Percentiles rank a stretch among this genome's conserved stretches.
These are phyloP conservation scores for Pantherophis vulpinus DNA, from an alignment of 2,797 vertebrate species.

Conservation along the genomic window DNA sequence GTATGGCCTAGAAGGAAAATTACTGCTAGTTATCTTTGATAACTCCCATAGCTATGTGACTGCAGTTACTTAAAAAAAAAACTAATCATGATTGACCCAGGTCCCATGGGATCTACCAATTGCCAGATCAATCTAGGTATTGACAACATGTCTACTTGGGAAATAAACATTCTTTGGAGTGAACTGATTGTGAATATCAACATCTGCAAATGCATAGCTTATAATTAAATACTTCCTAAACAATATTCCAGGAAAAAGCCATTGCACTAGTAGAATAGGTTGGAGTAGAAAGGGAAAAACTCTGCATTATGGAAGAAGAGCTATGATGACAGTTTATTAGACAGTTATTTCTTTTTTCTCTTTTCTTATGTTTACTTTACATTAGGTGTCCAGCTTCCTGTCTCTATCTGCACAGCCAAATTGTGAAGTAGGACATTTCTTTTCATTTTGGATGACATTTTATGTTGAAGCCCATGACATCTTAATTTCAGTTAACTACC, in stretches of 20 bases:
- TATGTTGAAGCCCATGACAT: constrained; percentile 61
- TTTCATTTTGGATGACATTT: constrained; percentile 60
- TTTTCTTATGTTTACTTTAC: constrained; percentile 24
- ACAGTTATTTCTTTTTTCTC: not conserved
- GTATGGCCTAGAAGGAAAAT: not conserved
- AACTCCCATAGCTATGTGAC: not conserved
- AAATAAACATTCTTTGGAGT: not conserved
- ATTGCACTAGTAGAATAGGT: constrained; percentile 6
- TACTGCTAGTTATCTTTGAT: not conserved
- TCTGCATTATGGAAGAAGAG: not conserved
- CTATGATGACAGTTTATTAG: not conserved
- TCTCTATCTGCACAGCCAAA: constrained; percentile 29
- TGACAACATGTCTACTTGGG: not conserved
- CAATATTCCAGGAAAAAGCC: not conserved
- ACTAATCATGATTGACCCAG: not conserved
- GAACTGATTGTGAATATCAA: not conserved
- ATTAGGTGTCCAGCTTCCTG: not conserved
- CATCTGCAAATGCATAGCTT: not conserved
- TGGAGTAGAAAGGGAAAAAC: not conserved
- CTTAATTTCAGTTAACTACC: constrained; percentile 67
- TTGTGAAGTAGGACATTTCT: constrained; percentile 35
- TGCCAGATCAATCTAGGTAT: not conserved
- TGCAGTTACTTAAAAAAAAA: not conserved
- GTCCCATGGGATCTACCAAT: not conserved
- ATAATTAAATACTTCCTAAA: constrained; percentile 12